phyloP scores from a whole-genome alignment of 2,113 vertebrate species.

The Suricata suricatta region DNA sequence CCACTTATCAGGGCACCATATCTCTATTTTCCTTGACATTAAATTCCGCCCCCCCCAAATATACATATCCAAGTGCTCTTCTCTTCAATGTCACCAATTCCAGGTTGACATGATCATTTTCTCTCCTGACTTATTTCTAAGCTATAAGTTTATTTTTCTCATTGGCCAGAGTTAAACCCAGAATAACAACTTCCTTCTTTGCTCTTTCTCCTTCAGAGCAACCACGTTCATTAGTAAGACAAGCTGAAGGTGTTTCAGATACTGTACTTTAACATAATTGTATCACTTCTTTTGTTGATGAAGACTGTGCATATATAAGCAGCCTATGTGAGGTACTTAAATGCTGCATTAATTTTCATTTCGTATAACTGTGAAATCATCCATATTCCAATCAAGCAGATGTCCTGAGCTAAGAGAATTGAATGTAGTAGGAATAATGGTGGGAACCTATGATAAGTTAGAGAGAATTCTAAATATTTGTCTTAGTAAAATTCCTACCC shows the following conservation, averaged over 20 bases:
- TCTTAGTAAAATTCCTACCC: conserved; percentile 31
- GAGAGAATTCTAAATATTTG: conserved; percentile 31
- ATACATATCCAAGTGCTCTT: not conserved
- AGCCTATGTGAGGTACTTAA: not conserved
- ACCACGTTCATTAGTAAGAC: not conserved
- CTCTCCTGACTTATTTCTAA: conserved; percentile 19
- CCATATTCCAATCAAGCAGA: not conserved
- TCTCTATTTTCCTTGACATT: not conserved
- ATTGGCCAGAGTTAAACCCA: conserved; percentile 26
- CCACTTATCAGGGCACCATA: not conserved
- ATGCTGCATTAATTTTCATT: conserved; percentile 21
- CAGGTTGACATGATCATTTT: not conserved
- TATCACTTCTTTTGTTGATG: conserved; percentile 33
- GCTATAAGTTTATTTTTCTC: conserved; percentile 43
- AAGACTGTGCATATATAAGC: not conserved
- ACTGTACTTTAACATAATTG: not conserved
- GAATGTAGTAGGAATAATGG: not conserved
- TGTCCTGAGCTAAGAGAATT: not conserved
- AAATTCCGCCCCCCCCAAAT: not conserved
- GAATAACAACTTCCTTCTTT: not conserved
- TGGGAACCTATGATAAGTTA: not conserved
- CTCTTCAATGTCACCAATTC: not conserved
- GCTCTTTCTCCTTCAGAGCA: not conserved
- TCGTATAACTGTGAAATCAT: conserved; percentile 2
- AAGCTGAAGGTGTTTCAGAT: not conserved